Evolutionary conservation across 2,113 vertebrate genomes (phyloP).

Genomic region (Gasterosteus aculeatus): DNA sequence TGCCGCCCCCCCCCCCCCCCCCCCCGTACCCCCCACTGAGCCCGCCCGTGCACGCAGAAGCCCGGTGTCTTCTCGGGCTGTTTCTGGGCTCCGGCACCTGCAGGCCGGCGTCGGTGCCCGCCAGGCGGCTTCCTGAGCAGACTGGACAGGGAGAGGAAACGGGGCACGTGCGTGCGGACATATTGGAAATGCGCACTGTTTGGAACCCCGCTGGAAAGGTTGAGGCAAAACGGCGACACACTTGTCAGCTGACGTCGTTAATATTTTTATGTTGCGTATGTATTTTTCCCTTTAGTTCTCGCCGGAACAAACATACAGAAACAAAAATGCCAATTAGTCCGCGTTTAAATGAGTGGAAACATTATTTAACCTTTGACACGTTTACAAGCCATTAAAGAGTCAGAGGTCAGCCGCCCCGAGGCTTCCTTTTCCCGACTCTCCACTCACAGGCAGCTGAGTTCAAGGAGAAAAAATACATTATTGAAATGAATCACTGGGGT

Average conservation of each 20-base stretch:
- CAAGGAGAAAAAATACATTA: conserved; percentile 52
- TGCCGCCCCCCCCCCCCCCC: not conserved
- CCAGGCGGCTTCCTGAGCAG: conserved; percentile 48
- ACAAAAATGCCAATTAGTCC: conserved; percentile 63
- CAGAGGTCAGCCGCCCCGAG: conserved; percentile 73
- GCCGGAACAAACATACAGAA: conserved; percentile 22
- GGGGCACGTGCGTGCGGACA: not conserved
- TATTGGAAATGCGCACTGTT: not conserved
- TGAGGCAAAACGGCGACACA: not conserved
- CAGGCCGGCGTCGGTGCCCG: conserved; percentile 47
- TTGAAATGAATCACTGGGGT: conserved; percentile 69
- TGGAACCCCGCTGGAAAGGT: not conserved
- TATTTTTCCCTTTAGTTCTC: not conserved
- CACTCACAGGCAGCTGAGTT: conserved; percentile 38
- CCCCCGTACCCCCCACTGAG: not conserved
- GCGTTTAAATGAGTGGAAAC: conserved; percentile 77
- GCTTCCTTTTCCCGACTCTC: conserved; percentile 43
- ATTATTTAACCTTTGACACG: conserved; percentile 83
- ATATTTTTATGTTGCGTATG: not conserved
- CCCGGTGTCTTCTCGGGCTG: not conserved
- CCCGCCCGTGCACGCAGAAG: not conserved
- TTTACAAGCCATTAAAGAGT: conserved; percentile 79
- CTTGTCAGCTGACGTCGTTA: not conserved
- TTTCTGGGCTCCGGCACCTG: conserved; percentile 44
- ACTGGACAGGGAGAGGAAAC: conserved; percentile 15